Conservation (phyloP, 2,888 invertebrate genomes). For the Cetonia aurata region DNA sequence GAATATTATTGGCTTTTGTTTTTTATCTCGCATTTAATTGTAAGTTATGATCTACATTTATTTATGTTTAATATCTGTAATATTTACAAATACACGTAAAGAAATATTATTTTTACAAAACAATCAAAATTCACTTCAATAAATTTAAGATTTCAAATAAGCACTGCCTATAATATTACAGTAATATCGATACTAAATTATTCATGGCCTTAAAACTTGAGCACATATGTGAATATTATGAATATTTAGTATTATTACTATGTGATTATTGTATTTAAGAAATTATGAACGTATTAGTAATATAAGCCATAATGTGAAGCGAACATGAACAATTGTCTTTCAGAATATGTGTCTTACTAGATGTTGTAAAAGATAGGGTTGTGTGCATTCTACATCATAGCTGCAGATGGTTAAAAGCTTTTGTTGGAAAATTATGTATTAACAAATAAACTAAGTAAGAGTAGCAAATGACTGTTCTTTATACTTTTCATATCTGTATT, state of each 20-base stretch:
- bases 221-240: conserved; percentile 5
- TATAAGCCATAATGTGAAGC: conserved; percentile 15
- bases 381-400: neutral
- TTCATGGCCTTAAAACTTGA: conserved; percentile 31
- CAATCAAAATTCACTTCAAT: neutral
- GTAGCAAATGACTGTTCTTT: neutral
- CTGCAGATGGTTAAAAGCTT: conserved; percentile 14
- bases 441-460: neutral
- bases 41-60: neutral
- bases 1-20: no score
- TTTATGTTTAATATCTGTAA: conserved; percentile 9
- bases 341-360: conserved; percentile 37
- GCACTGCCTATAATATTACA: conserved; percentile 30
- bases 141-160: neutral
- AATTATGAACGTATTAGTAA: conserved; percentile 18
- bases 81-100: neutral
- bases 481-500: neutral
- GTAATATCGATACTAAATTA: conserved; percentile 14
- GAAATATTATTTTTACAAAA: conserved; percentile 2
- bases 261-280: conserved; percentile 30
- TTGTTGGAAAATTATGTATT: neutral
- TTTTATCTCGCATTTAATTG: neutral
- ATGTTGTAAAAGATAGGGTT: conserved; percentile 13
- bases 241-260: neutral
- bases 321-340: conserved; percentile 31